Percentiles rank a stretch among this genome's conserved stretches.
These are phyloP conservation scores for Chionodraco myersi DNA, from an alignment of 2,113 vertebrate species.

Conservation along the genomic window DNA sequence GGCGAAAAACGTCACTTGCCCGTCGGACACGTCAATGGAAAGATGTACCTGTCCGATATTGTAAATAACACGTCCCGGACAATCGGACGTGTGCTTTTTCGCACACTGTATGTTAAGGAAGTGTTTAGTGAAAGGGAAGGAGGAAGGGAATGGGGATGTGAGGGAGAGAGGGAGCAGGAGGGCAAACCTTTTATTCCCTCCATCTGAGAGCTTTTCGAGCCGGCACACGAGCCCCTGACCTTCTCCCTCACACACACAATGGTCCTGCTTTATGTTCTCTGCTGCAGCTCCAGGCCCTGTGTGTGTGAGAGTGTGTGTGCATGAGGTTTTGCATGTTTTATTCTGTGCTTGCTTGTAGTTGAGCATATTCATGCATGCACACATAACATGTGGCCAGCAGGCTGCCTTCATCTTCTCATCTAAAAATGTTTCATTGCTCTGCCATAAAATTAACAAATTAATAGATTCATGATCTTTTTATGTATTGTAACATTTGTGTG, in stretches of 20 bases:
- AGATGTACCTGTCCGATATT: no score
- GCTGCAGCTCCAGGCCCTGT: constrained; percentile 11
- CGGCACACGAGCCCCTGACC: constrained; percentile 54
- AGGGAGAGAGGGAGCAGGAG: constrained; percentile 27
- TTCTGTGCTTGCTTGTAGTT: neutral
- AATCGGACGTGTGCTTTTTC: no score
- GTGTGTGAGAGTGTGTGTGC: neutral
- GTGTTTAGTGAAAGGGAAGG: constrained; percentile 1
- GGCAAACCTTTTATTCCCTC: constrained; percentile 69
- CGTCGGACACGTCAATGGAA: no score
- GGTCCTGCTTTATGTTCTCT: constrained; percentile 53
- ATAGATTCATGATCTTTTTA: neutral
- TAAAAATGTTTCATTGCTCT: constrained; percentile 4
- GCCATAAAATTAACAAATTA: neutral
- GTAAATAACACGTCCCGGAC: no score
- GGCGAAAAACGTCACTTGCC: no score
- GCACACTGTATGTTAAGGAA: constrained; percentile 9
- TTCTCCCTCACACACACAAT: constrained; percentile 56
- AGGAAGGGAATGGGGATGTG: constrained; percentile 9
- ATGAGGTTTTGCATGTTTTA: neutral
- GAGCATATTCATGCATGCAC: neutral
- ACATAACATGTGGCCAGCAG: neutral
- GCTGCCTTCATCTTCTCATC: neutral
- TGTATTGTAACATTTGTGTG: neutral
- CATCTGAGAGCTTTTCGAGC: constrained; percentile 48